These are phyloP conservation scores for Steinernema carpocapsae DNA, from an alignment of 2,888 invertebrate species.

Conservation along the genomic window DNA sequence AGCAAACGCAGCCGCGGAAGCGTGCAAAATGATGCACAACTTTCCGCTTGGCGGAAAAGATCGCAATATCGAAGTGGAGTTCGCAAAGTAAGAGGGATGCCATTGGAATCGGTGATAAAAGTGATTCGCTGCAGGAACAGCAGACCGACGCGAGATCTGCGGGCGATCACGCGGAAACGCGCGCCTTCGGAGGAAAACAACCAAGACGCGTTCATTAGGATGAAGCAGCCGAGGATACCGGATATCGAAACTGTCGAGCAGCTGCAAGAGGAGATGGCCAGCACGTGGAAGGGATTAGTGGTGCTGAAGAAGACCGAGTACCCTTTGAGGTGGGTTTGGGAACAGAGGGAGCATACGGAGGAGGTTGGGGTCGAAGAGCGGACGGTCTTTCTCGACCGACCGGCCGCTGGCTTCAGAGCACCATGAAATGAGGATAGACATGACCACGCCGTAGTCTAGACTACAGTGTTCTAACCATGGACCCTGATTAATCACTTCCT, in stretches of 20 bases:
- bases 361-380: no score
- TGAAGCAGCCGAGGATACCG: conserved; percentile 15
- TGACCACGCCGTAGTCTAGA: no score
- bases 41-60: conserved; percentile 83
- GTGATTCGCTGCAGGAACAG: background rate
- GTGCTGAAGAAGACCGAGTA: conserved; percentile 25
- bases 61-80: conserved; percentile 88
- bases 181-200: background rate
- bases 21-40: conserved; percentile 76
- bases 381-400: no score
- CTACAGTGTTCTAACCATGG: no score
- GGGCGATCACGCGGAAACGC: conserved; percentile 19
- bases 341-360: background rate
- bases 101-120: background rate
- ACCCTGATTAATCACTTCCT: no score
- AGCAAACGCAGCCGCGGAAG: conserved; percentile 93
- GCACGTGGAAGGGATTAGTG: conserved; percentile 50
- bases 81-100: conserved; percentile 77
- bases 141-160: conserved; percentile 7
- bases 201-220: background rate
- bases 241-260: conserved; percentile 45
- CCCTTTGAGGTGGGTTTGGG: background rate
- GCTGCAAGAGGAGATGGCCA: conserved; percentile 49
- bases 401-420: no score
- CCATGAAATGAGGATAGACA: no score